A percentile compares a stretch with the other conserved stretches of the same genome.
These are phyloP conservation scores for Petaurus breviceps DNA, from an alignment of 2,113 vertebrate genomes.

Conservation along the genomic window DNA sequence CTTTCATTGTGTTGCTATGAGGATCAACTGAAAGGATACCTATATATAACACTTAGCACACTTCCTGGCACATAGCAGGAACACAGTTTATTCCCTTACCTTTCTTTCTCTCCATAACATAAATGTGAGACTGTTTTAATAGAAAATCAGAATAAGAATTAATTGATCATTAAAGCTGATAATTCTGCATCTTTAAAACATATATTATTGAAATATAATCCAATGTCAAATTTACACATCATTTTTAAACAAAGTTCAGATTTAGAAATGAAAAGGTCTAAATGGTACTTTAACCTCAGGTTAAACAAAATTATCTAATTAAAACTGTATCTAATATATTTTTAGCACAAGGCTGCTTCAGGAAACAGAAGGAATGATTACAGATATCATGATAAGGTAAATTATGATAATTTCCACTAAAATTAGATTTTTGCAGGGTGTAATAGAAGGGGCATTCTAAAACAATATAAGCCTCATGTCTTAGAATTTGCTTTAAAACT, in stretches of 20 bases:
- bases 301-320: neutral
- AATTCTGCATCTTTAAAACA: neutral
- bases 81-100: too few species aligned
- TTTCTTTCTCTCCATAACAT: neutral
- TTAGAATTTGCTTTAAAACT: neutral
- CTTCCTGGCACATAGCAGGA: neutral
- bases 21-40: neutral
- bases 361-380: neutral
- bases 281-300: neutral
- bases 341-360: neutral
- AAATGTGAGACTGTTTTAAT: neutral
- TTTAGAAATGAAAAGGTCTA: neutral
- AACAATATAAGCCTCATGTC: neutral
- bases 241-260: neutral
- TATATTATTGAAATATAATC: neutral
- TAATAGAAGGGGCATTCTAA: neutral
- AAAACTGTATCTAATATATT: neutral
- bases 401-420: neutral
- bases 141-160: neutral
- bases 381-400: neutral
- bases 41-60: neutral
- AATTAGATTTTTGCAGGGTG: neutral
- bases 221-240: neutral
- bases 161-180: neutral
- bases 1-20: neutral